These are phyloP conservation scores for Corvus cornix DNA, from an alignment of 2,113 vertebrate species.

Conservation along the genomic window DNA sequence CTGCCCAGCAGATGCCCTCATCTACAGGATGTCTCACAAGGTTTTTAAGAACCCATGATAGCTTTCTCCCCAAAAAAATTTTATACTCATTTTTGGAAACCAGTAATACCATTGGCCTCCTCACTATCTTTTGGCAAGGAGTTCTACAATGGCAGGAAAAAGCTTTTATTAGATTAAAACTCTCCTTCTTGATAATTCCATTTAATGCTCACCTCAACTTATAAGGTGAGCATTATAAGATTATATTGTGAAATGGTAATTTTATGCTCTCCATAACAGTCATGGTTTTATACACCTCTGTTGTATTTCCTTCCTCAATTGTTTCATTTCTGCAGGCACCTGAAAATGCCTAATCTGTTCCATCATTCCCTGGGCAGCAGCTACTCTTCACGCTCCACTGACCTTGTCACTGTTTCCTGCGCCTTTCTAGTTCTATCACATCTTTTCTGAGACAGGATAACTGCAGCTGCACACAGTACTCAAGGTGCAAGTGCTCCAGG, in stretches of 20 bases:
- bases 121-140: background rate
- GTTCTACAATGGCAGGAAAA: background rate
- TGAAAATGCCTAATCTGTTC: slow-evolving; percentile 13
- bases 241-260: background rate
- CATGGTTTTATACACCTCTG: background rate
- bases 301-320: background rate
- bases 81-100: background rate
- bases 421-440: background rate
- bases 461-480: background rate
- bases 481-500: background rate
- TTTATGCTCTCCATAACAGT: background rate
- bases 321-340: slow-evolving; percentile 25
- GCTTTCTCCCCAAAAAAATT: background rate
- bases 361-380: background rate
- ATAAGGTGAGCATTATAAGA: background rate
- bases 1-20: background rate
- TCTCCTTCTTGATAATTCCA: background rate
- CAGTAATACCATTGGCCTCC: background rate
- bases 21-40: background rate
- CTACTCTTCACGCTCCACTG: background rate
- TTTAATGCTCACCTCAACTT: background rate
- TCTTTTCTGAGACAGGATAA: background rate
- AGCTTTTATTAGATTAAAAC: background rate
- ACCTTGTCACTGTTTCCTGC: background rate
- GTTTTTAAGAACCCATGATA: background rate